Base-by-base conservation (phyloP, 2,888 invertebrate species). In the Nymphalis polychloros region DNA sequence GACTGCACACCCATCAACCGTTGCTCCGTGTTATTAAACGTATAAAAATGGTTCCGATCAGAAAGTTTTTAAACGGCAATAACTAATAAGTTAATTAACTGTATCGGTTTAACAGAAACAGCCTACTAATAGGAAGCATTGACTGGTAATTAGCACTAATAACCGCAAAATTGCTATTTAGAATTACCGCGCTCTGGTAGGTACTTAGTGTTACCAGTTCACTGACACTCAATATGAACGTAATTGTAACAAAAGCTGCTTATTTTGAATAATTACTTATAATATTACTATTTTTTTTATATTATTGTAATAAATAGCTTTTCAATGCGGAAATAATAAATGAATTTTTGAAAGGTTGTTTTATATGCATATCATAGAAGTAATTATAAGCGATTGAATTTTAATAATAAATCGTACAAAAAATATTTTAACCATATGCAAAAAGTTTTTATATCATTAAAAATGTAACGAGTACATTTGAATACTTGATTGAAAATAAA, bases 171-270 rank as follows among this genome's bases (percentile, higher is more conserved):
- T 67, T 61, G 63, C 57, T 61, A 69, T 64, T 70, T 68, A 72
- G 67, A 59, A 68, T 64, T 67, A 66, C 63, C 46, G 70, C 69
- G 71, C 69, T 76, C 72, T 78, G 78, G 84, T 83, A 82, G 79
- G 75, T 81, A 76, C 73, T 71, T 76, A 77, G 76, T 79, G 77
- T 81, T 80, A 81, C 84, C 83, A 82, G 88, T 84, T 85, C 84
- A 82, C 83, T 87, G 86, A 84, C 84, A 80, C 78, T 75, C 68
- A 71, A 31, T 53, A 53, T 27, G 7, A 73, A 71, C 68, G 69
- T 67, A 13, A 41, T 41, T 41, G 27, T 55, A 55, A 16, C 13
- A 17, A 55, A 31, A 55, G 6, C 27, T 27, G 23, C 2, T n/a
- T 6, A 55, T 55, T 31, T 55, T 8, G 27, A 31, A 55, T 55